A percentile compares a stretch with the other conserved stretches of the same genome.
Conservation (phyloP, 2,888 invertebrate genomes). For the Syrista parreyssii region DNA sequence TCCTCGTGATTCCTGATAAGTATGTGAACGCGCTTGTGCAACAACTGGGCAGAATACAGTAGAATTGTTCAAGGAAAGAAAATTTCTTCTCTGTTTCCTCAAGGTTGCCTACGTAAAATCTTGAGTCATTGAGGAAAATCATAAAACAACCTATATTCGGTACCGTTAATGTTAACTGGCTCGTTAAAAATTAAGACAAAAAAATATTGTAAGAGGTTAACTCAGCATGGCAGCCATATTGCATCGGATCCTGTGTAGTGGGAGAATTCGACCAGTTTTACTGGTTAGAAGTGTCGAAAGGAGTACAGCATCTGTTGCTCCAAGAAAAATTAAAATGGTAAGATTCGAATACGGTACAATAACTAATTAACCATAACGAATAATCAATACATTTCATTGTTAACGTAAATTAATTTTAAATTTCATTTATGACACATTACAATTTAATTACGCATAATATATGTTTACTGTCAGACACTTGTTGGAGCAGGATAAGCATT, state of each 20-base stretch:
- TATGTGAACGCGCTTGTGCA: not conserved
- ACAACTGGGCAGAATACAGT: not conserved
- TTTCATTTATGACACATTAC: not conserved
- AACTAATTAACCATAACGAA: not conserved
- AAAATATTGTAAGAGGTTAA: conserved; percentile 30
- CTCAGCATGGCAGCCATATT: conserved; percentile 32
- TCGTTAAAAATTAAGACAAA: not conserved
- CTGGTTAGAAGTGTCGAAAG: conserved; percentile 35
- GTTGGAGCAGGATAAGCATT: not conserved
- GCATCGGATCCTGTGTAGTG: conserved; percentile 24
- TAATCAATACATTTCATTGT: not conserved
- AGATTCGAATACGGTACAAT: conserved; percentile 3
- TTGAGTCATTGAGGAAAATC: not conserved
- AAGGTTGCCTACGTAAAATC: not conserved
- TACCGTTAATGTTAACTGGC: not conserved
- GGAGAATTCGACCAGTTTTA: conserved; percentile 33
- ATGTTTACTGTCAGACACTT: not conserved
- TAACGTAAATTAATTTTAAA: not conserved
- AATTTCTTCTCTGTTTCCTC: not conserved
- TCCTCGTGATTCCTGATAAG: not conserved
- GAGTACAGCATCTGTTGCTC: conserved; percentile 38
- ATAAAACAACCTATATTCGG: not conserved
- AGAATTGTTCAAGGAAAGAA: not conserved
- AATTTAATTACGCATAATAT: not conserved
- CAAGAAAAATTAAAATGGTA: conserved; percentile 47